Conservation (phyloP, 1,140 invertebrate species). For the Brachionus asplanchnoidis region DNA sequence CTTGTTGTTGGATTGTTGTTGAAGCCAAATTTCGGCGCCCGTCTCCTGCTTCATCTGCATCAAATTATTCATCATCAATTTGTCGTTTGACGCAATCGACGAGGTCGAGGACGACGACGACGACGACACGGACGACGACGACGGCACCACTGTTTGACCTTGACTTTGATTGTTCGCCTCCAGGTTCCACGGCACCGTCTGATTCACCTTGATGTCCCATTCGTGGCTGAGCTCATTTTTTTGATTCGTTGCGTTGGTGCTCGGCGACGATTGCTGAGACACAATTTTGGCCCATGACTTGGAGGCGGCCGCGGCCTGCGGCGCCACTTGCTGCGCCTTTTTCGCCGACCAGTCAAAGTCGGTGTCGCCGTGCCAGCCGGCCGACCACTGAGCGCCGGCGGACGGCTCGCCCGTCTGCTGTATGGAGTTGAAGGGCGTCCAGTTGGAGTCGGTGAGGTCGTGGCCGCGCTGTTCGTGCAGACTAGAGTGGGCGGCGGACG, state of each 20-base stretch:
- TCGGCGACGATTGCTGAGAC: slow-evolving; percentile 31
- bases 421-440: not conserved
- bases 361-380: not conserved
- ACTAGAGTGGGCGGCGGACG: not conserved
- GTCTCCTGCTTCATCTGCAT: not conserved
- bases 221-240: slow-evolving; percentile 38
- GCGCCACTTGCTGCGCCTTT: not conserved
- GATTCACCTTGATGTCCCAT: slow-evolving; percentile 41
- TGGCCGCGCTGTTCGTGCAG: not conserved
- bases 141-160: not conserved
- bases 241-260: not conserved
- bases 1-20: too few relatives aligned
- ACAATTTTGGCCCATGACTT: slow-evolving; percentile 39
- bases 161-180: not conserved
- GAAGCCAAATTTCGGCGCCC: slow-evolving; percentile 9
- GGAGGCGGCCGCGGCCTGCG: not conserved
- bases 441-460: not conserved
- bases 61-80: not conserved
- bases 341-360: not conserved
- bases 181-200: slow-evolving; percentile 32
- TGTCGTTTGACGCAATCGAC: not conserved
- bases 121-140: not conserved
- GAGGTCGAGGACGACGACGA: not conserved
- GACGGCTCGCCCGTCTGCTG: not conserved
- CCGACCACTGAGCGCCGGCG: not conserved